phyloP scores from a whole-genome alignment of 2,113 vertebrate genomes.

The Pedionomus torquatus region DNA sequence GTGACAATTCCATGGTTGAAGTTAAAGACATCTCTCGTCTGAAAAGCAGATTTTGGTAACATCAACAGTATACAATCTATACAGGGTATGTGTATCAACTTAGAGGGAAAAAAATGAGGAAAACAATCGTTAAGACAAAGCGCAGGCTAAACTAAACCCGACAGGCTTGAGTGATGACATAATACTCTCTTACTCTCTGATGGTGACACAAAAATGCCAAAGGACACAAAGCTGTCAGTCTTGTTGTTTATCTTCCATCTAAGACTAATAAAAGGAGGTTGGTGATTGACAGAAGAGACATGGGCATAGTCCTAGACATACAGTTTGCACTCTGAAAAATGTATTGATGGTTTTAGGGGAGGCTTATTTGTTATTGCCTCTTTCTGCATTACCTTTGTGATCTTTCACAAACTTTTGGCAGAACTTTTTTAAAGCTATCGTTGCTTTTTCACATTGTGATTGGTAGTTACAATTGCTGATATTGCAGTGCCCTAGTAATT shows the following conservation, averaged over 20 bases:
- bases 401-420: not conserved
- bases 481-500: not conserved
- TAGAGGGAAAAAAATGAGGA: slow-evolving; percentile 11
- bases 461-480: not conserved
- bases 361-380: slow-evolving; percentile 34
- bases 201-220: slow-evolving; percentile 73
- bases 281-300: slow-evolving; percentile 66
- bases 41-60: not conserved
- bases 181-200: slow-evolving; percentile 68
- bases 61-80: slow-evolving; percentile 38
- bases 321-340: slow-evolving; percentile 25
- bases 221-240: slow-evolving; percentile 77
- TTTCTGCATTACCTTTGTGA: not conserved
- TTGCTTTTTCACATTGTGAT: not conserved
- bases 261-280: slow-evolving; percentile 73
- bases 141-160: slow-evolving; percentile 59
- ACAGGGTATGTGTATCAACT: slow-evolving; percentile 4
- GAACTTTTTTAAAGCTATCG: not conserved
- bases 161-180: slow-evolving; percentile 76
- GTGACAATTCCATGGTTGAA: not conserved
- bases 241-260: slow-evolving; percentile 76
- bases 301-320: slow-evolving; percentile 12
- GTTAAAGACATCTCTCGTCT: not conserved
- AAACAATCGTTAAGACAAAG: slow-evolving; percentile 65
- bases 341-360: slow-evolving; percentile 28